Base-by-base conservation (phyloP, 2,797 vertebrate genomes). In the Ispidina lecontei region DNA sequence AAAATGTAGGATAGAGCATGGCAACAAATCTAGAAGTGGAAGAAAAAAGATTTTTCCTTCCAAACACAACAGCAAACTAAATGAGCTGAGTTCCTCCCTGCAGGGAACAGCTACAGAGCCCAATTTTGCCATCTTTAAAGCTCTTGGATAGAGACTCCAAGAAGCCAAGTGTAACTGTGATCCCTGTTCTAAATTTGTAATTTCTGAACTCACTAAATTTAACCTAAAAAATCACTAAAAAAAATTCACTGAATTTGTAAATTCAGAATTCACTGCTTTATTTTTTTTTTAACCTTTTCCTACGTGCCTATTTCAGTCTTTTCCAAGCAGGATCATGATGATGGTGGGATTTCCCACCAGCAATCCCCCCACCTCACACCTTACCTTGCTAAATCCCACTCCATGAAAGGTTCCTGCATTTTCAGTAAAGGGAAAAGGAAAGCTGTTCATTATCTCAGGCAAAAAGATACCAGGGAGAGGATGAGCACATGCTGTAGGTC, bases 401-500 rank as follows among this genome's bases (percentile, higher is more conserved):
- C 10, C 23, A 0, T 12, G 31, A 14, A 26, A 14, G 9, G 21
- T 15, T 18, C 31, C 12, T 5, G 1, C 28, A 19, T 51, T 64
- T 52, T 29, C 70, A 69, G 18, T 13, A 14, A 52, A 71, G n/a
- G 18, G 43, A 82, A 28, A 58, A 80, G 19, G 29, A 43, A 87
- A 77, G 18, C 31, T 28, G 14, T 4, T 37, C 22, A 12, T n/a
- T 20, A 28, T 20, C 51, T 86, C 43, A 62, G 29, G 47, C 23
- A 23, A 49, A 23, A 49, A 49, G 25, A 25, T 23, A 25, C 8
- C 23, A 49, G 47, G 47, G 47, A 49, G 47, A 49, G 47, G 47
- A 49, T 49, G 47, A 25, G 23, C 12, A 25, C 47, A 49, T 14
- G 23, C 47, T 49, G 47, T 12, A 6, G 13, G 23, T 25, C 47